Evolutionary conservation across 2,113 vertebrate species (phyloP), one percentile per base, ranked within the genome.

Genomic region (Entomyzon cyanotis): DNA sequence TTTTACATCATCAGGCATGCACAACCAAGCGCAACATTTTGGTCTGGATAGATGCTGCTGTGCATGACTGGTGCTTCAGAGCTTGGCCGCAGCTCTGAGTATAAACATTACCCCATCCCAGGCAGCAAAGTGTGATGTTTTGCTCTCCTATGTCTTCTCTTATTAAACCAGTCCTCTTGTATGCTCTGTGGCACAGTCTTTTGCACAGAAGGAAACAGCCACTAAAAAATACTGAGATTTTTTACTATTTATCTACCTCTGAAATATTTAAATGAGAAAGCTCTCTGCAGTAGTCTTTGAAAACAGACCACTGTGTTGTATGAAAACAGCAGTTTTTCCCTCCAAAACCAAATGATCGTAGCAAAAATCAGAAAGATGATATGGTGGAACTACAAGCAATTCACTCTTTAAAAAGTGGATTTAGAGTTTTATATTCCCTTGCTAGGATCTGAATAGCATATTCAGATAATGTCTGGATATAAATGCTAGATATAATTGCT

Each of bases 401-500:
- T 91, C 9, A 4, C 24, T 56, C 13, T 58, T 39, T 75, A 42
- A 75, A 73, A 93, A 84, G 59, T n/a, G 7, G 4, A 3, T 89
- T 77, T 85, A 58, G 77, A 71, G 53, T 80, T 85, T 89, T 65
- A 23, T 85, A 44, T 76, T 93, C 41, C 82, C n/a, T 85, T 91
- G 56, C 62, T 30, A 60, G n/a, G 35, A 75, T 65, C 52, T 91
- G 65, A 91, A 82, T 75, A 49, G 22, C 2, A 0, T 82, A 62
- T 93, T 87, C 28, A 23, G 58, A 87, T 87, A 67, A 87, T 93
- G 55, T 46, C 74, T 95, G 78, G 59, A 55, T 94, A 71, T 35
- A 94, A 95, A 64, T 75, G 35, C 73, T 84, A 35, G 64, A 63
- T 87, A 59, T 87, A 93, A 87, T 93, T 91, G 71, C 46, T 82